A percentile compares a stretch with the other conserved stretches of the same genome.
Evolutionary conservation across 2,797 vertebrate genomes (phyloP).

Genomic region (Accipiter superciliosus): DNA sequence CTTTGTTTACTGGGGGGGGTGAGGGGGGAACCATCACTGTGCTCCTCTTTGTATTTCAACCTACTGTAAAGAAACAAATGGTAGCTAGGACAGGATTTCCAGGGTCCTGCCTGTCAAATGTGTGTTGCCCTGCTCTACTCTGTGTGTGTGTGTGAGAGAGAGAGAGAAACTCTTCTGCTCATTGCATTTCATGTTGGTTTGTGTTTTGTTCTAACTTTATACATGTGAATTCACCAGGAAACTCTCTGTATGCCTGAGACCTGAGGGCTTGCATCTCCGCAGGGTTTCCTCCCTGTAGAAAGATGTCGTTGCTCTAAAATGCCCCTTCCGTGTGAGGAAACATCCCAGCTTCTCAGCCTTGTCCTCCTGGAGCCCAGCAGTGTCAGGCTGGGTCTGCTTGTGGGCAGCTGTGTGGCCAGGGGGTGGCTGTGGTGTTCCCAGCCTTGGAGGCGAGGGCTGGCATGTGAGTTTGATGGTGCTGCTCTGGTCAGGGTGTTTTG

Average conservation of each 20-base stretch:
- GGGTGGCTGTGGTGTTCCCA: background rate
- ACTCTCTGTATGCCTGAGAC: background rate
- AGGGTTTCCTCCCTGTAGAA: background rate
- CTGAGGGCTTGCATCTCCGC: background rate
- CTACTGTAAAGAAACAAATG: slow-evolving; percentile 39
- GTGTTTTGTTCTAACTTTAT: slow-evolving; percentile 10
- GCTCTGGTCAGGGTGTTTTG: background rate
- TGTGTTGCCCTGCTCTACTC: slow-evolving; percentile 18
- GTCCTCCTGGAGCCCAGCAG: background rate
- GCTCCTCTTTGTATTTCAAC: slow-evolving; percentile 43
- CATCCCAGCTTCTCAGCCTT: background rate
- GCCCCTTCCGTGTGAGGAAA: background rate
- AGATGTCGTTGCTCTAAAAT: background rate
- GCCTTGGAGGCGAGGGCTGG: background rate
- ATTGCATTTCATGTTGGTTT: slow-evolving; percentile 21
- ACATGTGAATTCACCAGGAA: background rate
- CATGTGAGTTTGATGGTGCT: background rate
- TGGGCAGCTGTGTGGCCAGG: background rate
- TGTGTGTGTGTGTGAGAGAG: background rate
- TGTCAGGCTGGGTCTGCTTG: background rate
- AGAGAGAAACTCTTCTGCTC: background rate
- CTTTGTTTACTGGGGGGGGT: slow-evolving; percentile 31
- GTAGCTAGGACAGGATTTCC: slow-evolving; percentile 17
- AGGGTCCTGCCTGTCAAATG: slow-evolving; percentile 1
- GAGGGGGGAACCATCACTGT: slow-evolving; percentile 20